These are phyloP conservation scores for Enoplosus armatus DNA, from an alignment of 2,797 vertebrate genomes.

Conservation along the genomic window DNA sequence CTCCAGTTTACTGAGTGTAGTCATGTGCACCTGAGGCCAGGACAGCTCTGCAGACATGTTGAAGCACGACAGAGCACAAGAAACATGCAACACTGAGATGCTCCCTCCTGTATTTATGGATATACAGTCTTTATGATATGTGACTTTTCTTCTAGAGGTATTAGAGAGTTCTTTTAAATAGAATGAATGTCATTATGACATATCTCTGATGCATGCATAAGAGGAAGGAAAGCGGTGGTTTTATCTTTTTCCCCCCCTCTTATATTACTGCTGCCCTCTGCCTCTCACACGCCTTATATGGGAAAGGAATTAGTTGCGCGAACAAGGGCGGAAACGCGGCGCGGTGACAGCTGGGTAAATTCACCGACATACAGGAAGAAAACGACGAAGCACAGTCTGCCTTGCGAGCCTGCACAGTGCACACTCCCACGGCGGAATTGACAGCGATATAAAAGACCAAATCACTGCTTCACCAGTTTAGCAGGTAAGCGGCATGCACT, in stretches of 20 bases:
- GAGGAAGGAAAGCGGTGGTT: slow-evolving; percentile 25
- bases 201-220: background rate
- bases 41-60: slow-evolving; percentile 10
- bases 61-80: background rate
- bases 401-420: slow-evolving; percentile 20
- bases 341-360: slow-evolving; percentile 84
- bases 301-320: slow-evolving; percentile 78
- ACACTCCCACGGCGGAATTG: slow-evolving; percentile 34
- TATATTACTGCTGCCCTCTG: slow-evolving; percentile 39
- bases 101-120: background rate
- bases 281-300: slow-evolving; percentile 82
- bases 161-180: no score
- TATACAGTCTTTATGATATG: no score
- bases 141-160: no score
- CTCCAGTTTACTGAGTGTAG: background rate
- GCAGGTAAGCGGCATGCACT: slow-evolving; percentile 72
- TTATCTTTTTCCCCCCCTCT: background rate
- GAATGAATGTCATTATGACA: background rate
- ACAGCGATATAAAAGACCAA: slow-evolving; percentile 50
- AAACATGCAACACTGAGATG: background rate
- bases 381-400: slow-evolving; percentile 49
- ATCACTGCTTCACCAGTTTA: slow-evolving; percentile 67
- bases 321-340: slow-evolving; percentile 83
- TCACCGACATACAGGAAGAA: slow-evolving; percentile 82
- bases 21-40: no score